Conservation (phyloP, 2,797 vertebrate species). For the Leuciscus waleckii region DNA sequence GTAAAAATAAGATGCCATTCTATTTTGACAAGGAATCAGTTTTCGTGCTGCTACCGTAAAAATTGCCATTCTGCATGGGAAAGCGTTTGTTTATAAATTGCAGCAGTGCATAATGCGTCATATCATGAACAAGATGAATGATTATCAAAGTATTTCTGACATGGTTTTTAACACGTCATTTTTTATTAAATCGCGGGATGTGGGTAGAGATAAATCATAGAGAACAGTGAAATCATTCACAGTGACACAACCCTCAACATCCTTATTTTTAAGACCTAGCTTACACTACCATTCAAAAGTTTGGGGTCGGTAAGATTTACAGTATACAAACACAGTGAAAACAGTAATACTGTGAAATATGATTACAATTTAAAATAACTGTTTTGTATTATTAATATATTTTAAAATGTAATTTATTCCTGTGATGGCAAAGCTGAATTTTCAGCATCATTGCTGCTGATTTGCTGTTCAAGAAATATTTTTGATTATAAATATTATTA, state of each 20-base stretch:
- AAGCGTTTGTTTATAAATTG: conserved; percentile 9
- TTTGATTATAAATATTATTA: not conserved
- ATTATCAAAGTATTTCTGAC: conserved; percentile 21
- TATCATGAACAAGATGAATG: conserved; percentile 31
- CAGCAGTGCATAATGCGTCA: conserved; percentile 17
- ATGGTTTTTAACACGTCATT: not conserved
- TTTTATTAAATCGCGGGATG: conserved; percentile 9
- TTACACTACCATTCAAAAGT: not conserved
- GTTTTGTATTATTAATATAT: not conserved
- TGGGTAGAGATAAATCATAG: conserved; percentile 23
- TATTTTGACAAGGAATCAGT: not conserved
- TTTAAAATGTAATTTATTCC: not conserved
- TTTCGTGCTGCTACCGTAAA: not conserved
- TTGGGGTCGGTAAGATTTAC: not conserved
- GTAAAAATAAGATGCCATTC: not conserved
- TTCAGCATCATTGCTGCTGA: not conserved
- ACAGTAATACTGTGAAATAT: not conserved
- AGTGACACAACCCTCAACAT: not conserved
- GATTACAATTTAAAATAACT: not conserved
- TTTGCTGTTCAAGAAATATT: not conserved
- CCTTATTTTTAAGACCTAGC: not conserved
- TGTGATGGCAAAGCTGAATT: not conserved
- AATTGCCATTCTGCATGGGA: not conserved
- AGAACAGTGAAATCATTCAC: conserved; percentile 23
- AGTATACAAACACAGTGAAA: not conserved